A percentile compares a stretch with the other conserved stretches of the same genome.
These are phyloP conservation scores for Crossoptilon crossoptilon DNA, from an alignment of 2,797 vertebrate species.

Conservation along the genomic window DNA sequence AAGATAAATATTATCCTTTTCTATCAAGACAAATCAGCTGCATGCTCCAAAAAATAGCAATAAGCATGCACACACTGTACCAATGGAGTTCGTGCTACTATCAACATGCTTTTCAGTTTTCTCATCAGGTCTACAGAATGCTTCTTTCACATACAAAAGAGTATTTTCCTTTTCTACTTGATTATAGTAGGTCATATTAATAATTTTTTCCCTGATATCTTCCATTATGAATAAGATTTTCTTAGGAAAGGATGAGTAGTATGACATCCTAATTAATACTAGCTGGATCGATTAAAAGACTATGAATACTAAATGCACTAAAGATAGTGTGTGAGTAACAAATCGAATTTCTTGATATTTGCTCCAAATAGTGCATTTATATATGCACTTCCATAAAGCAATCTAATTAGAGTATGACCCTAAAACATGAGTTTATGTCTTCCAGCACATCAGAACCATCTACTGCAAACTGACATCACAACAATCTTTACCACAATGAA, in stretches of 20 bases:
- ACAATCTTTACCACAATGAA: not conserved
- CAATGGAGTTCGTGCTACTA: constrained; percentile 44
- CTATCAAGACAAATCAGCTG: constrained; percentile 60
- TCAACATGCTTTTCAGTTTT: constrained; percentile 22
- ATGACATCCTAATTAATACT: constrained; percentile 68
- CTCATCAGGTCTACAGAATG: constrained; percentile 25
- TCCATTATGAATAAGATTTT: not conserved
- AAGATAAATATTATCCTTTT: constrained; percentile 37
- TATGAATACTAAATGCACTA: constrained; percentile 73
- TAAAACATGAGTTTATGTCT: constrained; percentile 23
- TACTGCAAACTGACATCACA: constrained; percentile 50
- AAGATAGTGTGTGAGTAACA: constrained; percentile 63
- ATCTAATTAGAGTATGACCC: not conserved
- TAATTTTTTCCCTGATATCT: constrained; percentile 3
- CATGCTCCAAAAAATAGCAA: constrained; percentile 12
- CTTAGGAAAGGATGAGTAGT: constrained; percentile 20
- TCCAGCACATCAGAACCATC: constrained; percentile 72
- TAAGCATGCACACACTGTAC: not conserved
- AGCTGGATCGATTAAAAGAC: constrained; percentile 66
- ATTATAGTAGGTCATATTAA: not conserved
- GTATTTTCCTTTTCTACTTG: constrained; percentile 19
- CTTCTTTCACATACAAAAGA: not conserved
- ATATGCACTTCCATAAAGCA: constrained; percentile 38
- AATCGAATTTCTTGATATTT: constrained; percentile 70
- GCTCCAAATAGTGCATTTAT: constrained; percentile 57